Evolutionary conservation across 2,888 invertebrate species (phyloP).

Genomic region (Diachrysia chrysitis): DNA sequence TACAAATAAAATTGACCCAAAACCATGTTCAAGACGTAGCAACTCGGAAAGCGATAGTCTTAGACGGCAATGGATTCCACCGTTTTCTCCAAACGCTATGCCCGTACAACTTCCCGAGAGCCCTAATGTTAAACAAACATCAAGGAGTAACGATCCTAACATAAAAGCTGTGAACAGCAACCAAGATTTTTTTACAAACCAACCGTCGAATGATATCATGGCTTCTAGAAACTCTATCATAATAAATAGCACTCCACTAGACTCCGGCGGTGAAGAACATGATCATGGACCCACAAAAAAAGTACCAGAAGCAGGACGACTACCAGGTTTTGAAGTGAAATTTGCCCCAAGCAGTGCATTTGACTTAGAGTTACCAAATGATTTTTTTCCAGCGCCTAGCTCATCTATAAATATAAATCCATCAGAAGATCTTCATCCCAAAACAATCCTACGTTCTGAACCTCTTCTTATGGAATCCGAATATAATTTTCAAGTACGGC

Average conservation of each 20-base stretch:
- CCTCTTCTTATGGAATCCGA: conserved; percentile 1
- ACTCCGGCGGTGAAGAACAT: conserved; percentile 35
- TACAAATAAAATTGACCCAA: conserved; percentile 25
- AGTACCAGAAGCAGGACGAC: conserved; percentile 28
- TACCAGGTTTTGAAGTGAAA: neutral
- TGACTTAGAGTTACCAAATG: neutral
- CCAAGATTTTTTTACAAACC: conserved; percentile 3
- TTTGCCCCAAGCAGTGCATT: conserved; percentile 15
- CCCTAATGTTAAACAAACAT: conserved; percentile 31
- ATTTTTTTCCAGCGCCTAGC: neutral
- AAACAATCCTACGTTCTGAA: conserved; percentile 1
- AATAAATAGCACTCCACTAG: conserved; percentile 35
- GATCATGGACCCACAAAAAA: conserved; percentile 18
- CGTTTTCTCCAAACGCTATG: conserved; percentile 21
- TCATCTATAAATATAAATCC: neutral
- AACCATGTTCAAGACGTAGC: conserved; percentile 57
- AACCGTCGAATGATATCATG: conserved; percentile 10
- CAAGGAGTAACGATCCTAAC: conserved; percentile 32
- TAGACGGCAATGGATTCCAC: conserved; percentile 36
- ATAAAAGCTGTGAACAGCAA: neutral
- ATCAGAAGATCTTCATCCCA: conserved; percentile 5
- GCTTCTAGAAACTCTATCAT: conserved; percentile 16
- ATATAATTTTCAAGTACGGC: conserved; percentile 4
- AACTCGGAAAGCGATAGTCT: conserved; percentile 24
- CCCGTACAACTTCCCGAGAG: neutral